Evolutionary conservation across 2,888 invertebrate species (phyloP).

Genomic region (Stenichneumon culpator): DNA sequence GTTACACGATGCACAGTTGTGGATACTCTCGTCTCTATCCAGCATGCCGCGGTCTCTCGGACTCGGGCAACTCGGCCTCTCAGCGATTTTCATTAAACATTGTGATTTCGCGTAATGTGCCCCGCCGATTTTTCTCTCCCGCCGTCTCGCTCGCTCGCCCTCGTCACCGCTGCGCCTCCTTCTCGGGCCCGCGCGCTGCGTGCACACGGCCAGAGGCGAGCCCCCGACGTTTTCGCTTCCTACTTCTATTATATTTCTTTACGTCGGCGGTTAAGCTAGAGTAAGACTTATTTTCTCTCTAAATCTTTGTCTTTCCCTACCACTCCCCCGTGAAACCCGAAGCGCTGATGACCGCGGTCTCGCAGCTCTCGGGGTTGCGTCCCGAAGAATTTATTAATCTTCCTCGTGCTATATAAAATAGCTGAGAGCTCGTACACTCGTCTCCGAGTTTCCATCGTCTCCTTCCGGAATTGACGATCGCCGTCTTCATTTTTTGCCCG

Average conservation of each 20-base stretch:
- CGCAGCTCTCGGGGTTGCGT: background rate
- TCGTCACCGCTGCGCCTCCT: conserved; percentile 41
- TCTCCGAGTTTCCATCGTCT: background rate
- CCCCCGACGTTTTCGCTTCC: conserved; percentile 52
- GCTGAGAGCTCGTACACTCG: background rate
- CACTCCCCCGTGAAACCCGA: background rate
- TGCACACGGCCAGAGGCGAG: conserved; percentile 53
- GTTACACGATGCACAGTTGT: conserved; percentile 78
- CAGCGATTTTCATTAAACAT: conserved; percentile 84
- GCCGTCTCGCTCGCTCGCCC: conserved; percentile 38
- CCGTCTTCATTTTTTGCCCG: background rate
- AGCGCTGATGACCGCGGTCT: background rate
- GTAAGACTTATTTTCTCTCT: conserved; percentile 30
- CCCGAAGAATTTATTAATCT: conserved; percentile 5
- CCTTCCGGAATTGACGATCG: background rate
- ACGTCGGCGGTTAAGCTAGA: conserved; percentile 48
- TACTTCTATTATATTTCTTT: conserved; percentile 65
- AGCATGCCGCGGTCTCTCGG: conserved; percentile 38
- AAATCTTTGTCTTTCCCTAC: conserved; percentile 2
- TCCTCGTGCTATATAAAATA: background rate
- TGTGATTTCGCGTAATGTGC: conserved; percentile 84
- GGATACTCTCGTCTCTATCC: conserved; percentile 31
- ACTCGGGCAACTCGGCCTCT: conserved; percentile 77
- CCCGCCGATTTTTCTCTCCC: conserved; percentile 76
- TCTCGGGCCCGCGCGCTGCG: conserved; percentile 38